Conservation (phyloP, 2,113 vertebrate genomes). For the Bos indicus region DNA sequence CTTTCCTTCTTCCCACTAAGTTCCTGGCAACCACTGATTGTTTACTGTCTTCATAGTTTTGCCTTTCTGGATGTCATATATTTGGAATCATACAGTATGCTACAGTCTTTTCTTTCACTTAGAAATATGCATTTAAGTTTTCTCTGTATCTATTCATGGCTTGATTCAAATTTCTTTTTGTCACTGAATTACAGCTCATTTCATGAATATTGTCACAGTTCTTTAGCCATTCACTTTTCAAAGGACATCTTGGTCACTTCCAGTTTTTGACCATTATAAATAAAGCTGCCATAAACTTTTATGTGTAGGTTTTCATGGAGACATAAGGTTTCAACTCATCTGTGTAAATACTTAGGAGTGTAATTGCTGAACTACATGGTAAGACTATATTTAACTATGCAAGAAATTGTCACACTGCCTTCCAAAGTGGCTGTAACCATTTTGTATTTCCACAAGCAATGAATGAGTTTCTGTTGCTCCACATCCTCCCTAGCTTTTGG, state of each 20-base stretch:
- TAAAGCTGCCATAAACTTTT: background rate
- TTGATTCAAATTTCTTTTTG: background rate
- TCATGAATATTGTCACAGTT: background rate
- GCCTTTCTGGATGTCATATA: background rate
- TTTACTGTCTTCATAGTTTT: background rate
- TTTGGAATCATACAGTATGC: background rate
- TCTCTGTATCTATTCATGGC: background rate
- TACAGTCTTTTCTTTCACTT: background rate
- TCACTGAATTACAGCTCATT: background rate
- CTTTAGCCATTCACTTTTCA: background rate
- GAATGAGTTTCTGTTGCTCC: background rate
- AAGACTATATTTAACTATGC: background rate
- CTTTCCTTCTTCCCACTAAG: background rate
- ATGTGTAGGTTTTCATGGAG: background rate
- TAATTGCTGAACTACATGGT: background rate
- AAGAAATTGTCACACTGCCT: background rate
- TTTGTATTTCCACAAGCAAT: background rate
- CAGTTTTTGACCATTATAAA: background rate
- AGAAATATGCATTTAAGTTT: background rate
- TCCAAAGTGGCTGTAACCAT: background rate
- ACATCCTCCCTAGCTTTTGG: background rate
- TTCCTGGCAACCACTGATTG: background rate
- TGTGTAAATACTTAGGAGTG: background rate
- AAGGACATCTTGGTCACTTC: background rate
- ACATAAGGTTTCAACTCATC: background rate